Conservation (phyloP, 2,797 vertebrate genomes). For the Muscicapa comitata region DNA sequence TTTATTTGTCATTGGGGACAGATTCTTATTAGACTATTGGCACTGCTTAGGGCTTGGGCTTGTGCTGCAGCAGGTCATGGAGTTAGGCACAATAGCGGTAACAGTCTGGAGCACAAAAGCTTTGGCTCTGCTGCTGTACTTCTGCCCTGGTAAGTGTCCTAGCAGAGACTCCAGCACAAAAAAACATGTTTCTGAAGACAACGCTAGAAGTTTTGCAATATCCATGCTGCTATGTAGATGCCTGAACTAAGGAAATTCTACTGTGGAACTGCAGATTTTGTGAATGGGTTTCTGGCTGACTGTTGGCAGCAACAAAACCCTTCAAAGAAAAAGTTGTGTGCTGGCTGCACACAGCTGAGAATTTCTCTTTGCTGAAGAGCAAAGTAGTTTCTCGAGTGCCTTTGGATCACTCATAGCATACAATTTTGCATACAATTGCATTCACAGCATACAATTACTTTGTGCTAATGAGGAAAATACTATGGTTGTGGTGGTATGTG, state of each 20-base stretch:
- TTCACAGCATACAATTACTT: neutral
- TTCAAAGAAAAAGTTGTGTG: neutral
- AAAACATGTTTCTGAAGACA: neutral
- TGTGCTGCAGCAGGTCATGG: neutral
- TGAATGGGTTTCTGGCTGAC: neutral
- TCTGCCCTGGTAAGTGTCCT: neutral
- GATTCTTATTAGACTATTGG: neutral
- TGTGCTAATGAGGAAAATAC: neutral
- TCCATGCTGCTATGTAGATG: neutral
- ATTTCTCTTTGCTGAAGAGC: neutral
- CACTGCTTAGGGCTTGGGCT: neutral
- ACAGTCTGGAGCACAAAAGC: neutral
- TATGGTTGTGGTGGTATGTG: accelerated
- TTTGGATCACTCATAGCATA: neutral
- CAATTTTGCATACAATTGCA: neutral
- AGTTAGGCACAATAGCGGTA: neutral
- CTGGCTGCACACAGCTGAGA: neutral
- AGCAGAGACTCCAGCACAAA: neutral
- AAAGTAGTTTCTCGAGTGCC: neutral
- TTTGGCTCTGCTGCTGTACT: neutral
- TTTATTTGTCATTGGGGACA: neutral
- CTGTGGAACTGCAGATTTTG: neutral
- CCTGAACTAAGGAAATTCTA: neutral
- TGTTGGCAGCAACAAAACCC: neutral
- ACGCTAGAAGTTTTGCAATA: neutral